Conservation (phyloP, 1,140 invertebrate species). For the Dinothrombium tinctorium region DNA sequence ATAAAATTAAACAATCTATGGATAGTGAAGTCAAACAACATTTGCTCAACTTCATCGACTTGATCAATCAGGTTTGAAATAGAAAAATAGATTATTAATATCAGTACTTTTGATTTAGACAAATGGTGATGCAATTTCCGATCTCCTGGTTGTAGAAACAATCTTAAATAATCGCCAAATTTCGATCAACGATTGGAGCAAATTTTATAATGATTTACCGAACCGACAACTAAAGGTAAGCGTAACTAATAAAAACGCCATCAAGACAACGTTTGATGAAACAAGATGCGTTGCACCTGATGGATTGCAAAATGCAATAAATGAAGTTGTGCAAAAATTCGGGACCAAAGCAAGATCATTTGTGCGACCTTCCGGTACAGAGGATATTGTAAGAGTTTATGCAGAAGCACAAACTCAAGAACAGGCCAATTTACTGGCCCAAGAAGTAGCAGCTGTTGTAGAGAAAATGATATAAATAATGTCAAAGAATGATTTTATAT, state of each 20-base stretch:
- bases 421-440: constrained; percentile 41
- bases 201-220: constrained; percentile 58
- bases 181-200: constrained; percentile 58
- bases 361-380: constrained; percentile 76
- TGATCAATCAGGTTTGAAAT: constrained; percentile 52
- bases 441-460: constrained; percentile 30
- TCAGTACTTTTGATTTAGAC: constrained; percentile 29
- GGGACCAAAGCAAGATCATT: constrained; percentile 6
- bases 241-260: constrained; percentile 54
- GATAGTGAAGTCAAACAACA: constrained; percentile 28
- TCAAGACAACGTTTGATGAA: constrained; percentile 66
- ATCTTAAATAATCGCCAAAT: constrained; percentile 54
- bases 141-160: constrained; percentile 77
- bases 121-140: constrained; percentile 88
- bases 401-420: constrained; percentile 61
- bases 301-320: constrained; percentile 57
- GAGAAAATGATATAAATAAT: too few relatives aligned
- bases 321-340: constrained; percentile 38
- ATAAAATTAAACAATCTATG: constrained; percentile 13
- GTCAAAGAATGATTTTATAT: too few relatives aligned
- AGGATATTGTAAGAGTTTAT: constrained; percentile 86
- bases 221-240: constrained; percentile 66
- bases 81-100: background rate
- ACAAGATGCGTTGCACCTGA: constrained; percentile 44
- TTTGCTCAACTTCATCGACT: constrained; percentile 41